Base-by-base conservation (phyloP, 2,888 invertebrate species). In the Apodemia zela region DNA sequence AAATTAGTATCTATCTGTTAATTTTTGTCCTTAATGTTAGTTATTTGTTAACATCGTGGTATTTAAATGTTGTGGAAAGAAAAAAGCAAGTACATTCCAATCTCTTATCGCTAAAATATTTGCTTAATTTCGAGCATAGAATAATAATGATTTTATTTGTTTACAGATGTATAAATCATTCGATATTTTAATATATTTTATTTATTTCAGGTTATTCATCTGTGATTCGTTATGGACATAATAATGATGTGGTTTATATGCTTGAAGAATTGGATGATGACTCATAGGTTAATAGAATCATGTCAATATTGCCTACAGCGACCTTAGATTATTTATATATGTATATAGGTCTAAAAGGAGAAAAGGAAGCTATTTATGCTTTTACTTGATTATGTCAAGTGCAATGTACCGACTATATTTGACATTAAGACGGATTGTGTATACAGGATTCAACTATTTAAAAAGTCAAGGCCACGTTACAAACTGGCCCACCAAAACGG, bases 181-280 rank as follows among this genome's bases (percentile, higher is more conserved):
- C 67, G 65, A 62, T 57, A 54, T 45, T 61, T 33, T 65, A 62
- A 62, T 66, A 71, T 61, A 35, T 63, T 68, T 69, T 67, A 63
- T 70, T 68, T 61, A 60, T 81, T 81, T 69, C 82, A 87, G 87
- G 80, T 63, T 87, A 83, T 68, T 74, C 86, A 1, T 82, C 87
- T 13, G 80, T 92, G 71, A 89, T 93, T 69, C 89, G 93, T 71
- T 95, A 95, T 81, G 94, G 94, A 72, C 93, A 94, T 75, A 94
- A 94, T 47, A 93, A 91, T 69, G 95, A 95, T 78, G 94, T 94
- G 75, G 93, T 95, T 73, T 93, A 93, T 73, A 94, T 95, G 90
- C 87, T 94, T 69, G 93, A 93, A 63, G 84, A 85, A 42, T 73
- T 76, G 67, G 67, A 72, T 0, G 80, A 79, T n/a, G 61, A 62